A percentile compares a stretch with the other conserved stretches of the same genome.
phyloP scores from a whole-genome alignment of 1,140 invertebrate genomes.

The Asobara japonica region DNA sequence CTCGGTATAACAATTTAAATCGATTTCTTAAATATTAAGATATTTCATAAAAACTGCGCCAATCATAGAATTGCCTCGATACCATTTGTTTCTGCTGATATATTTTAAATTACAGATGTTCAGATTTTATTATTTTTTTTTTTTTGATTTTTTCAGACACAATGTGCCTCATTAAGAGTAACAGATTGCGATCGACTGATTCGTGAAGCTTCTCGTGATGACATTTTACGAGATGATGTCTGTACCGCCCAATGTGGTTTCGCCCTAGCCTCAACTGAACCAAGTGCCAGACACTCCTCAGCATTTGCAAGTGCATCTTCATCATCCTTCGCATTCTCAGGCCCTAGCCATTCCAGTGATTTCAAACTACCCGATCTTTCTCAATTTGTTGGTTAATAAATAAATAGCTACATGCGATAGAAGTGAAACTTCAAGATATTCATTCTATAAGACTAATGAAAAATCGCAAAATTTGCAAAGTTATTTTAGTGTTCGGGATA shows the following conservation, averaged over 20 bases:
- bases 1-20: too few species aligned
- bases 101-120: constrained; percentile 13
- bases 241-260: constrained; percentile 90
- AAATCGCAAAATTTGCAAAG: too few species aligned
- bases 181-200: constrained; percentile 86
- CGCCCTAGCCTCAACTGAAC: constrained; percentile 62
- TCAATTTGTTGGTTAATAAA: constrained; percentile 68
- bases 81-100: not conserved
- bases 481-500: too few species aligned
- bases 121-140: not conserved
- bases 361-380: constrained; percentile 73
- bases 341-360: constrained; percentile 60
- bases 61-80: too few species aligned
- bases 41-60: too few species aligned
- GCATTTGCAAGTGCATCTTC: constrained; percentile 34
- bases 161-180: constrained; percentile 88
- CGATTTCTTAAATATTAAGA: too few species aligned
- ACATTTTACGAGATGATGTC: constrained; percentile 85
- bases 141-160: constrained; percentile 72
- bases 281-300: constrained; percentile 50
- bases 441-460: too few species aligned
- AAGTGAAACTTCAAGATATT: not conserved
- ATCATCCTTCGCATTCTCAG: constrained; percentile 29
- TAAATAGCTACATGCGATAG: not conserved
- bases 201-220: constrained; percentile 82